Conservation (phyloP, 2,797 vertebrate genomes). For the Crenichthys baileyi region DNA sequence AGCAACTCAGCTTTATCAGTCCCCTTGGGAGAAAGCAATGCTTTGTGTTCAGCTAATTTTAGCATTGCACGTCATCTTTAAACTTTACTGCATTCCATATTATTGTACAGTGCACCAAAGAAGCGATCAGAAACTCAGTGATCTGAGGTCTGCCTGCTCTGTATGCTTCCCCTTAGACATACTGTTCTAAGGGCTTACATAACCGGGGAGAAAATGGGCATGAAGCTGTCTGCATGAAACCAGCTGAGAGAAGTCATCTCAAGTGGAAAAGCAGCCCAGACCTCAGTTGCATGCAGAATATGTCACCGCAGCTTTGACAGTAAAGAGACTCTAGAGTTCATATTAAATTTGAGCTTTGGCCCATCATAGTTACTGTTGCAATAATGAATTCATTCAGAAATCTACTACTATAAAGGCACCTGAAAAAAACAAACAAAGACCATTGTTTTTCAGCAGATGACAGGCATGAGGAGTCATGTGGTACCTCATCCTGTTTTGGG, state of each 20-base stretch:
- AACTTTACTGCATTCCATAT: slow-evolving; percentile 6
- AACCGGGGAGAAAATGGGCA: slow-evolving; percentile 54
- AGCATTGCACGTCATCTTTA: neutral
- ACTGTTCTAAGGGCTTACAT: slow-evolving; percentile 55
- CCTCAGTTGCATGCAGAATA: slow-evolving; percentile 9
- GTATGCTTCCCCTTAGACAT: slow-evolving; percentile 38
- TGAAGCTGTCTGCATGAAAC: slow-evolving; percentile 16
- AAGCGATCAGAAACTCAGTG: slow-evolving; percentile 34
- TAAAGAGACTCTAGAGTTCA: slow-evolving; percentile 5
- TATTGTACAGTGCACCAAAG: slow-evolving; percentile 8
- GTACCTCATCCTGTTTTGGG: neutral
- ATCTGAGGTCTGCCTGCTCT: slow-evolving; percentile 49
- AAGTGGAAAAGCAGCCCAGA: slow-evolving; percentile 31
- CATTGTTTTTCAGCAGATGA: slow-evolving; percentile 5
- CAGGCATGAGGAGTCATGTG: neutral
- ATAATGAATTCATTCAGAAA: slow-evolving; percentile 3
- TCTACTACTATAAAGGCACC: neutral
- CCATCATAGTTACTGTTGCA: slow-evolving; percentile 2
- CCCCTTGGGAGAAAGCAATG: slow-evolving; percentile 16
- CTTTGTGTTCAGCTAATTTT: slow-evolving; percentile 19
- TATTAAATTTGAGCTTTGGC: neutral
- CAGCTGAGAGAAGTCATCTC: slow-evolving; percentile 46
- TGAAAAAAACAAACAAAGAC: neutral
- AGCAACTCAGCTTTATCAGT: slow-evolving; percentile 3
- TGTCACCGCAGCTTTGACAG: neutral